These are phyloP conservation scores for Drosophila maculinotata DNA, from an alignment of 2,888 invertebrate genomes.

Conservation along the genomic window DNA sequence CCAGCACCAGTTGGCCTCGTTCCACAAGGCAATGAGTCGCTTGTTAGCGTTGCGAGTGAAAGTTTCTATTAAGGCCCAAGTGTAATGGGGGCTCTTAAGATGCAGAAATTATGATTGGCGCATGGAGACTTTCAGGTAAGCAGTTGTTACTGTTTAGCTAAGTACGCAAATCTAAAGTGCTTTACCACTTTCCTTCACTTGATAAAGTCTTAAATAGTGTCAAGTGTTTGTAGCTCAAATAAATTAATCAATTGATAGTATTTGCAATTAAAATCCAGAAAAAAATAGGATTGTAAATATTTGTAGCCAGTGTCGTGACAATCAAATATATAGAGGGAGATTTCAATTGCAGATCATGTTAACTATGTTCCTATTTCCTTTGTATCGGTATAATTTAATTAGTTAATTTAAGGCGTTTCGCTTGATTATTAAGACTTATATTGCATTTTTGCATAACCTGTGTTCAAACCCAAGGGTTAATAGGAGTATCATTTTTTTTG, in stretches of 20 bases:
- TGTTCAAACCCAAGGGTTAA: no score
- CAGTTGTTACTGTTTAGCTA: slow-evolving; percentile 13
- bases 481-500: no score
- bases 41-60: slow-evolving; percentile 62
- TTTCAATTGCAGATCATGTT: not conserved
- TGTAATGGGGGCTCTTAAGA: slow-evolving; percentile 56
- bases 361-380: no score
- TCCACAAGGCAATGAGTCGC: slow-evolving; percentile 30
- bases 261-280: no score
- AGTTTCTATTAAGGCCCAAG: slow-evolving; percentile 51
- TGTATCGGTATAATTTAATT: no score
- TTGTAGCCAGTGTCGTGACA: no score
- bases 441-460: no score
- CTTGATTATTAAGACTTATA: no score
- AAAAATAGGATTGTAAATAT: no score
- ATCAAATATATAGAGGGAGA: no score
- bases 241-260: not conserved
- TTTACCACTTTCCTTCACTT: not conserved
- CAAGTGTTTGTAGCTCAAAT: not conserved
- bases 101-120: slow-evolving; percentile 64
- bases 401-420: no score
- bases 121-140: slow-evolving; percentile 21
- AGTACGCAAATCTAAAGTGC: slow-evolving; percentile 29
- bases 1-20: slow-evolving; percentile 31
- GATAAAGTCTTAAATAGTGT: not conserved